These are phyloP conservation scores for Erethizon dorsatum DNA, from an alignment of 2,797 vertebrate species.

Conservation along the genomic window DNA sequence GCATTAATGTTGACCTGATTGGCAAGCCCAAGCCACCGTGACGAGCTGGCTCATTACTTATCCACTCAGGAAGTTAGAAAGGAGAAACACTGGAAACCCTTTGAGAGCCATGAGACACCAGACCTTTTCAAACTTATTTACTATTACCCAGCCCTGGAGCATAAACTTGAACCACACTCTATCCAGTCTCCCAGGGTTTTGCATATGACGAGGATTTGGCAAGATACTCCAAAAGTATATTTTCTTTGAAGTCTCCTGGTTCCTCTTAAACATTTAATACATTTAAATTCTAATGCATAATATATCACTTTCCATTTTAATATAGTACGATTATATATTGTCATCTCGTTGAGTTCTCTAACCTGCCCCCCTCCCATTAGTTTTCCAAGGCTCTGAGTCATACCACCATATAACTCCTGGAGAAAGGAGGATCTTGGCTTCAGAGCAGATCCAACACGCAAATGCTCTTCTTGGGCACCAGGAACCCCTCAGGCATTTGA, in stretches of 20 bases:
- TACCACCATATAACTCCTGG: background rate
- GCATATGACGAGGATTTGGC: background rate
- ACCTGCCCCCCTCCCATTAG: background rate
- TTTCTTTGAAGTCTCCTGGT: constrained; percentile 15
- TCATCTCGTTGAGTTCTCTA: constrained; percentile 7
- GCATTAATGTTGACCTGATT: background rate
- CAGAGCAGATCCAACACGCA: background rate
- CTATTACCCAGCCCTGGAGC: background rate
- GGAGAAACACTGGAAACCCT: background rate
- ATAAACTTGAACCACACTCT: background rate
- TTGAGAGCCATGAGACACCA: background rate
- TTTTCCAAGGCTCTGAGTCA: background rate
- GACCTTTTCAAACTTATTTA: background rate
- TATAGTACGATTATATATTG: background rate
- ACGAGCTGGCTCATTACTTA: background rate
- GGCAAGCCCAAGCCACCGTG: background rate
- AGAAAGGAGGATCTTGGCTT: background rate
- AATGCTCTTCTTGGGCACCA: background rate
- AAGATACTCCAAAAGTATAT: background rate
- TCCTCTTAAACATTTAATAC: background rate
- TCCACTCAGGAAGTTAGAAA: background rate
- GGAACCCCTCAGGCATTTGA: background rate
- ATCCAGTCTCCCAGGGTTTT: background rate
- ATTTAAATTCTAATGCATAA: constrained; percentile 4
- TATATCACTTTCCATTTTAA: constrained; percentile 16